Base-by-base conservation (phyloP, 2,888 invertebrate species). In the Busseola fusca region DNA sequence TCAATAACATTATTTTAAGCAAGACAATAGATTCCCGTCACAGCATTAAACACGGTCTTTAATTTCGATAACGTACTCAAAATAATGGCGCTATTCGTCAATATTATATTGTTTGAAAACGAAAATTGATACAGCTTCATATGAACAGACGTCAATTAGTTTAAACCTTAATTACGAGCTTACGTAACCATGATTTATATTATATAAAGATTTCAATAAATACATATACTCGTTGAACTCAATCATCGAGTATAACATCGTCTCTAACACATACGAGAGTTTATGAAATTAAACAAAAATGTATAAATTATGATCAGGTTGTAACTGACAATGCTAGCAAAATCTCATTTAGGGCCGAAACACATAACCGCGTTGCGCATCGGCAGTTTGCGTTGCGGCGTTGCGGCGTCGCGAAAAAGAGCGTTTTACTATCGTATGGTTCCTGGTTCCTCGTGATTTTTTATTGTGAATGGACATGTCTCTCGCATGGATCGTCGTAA, bases 11-110 rank as follows among this genome's bases (percentile, higher is more conserved):
- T 50, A 21, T 59, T 30, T 7, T 21, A 30, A 12, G 16, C n/a
- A 40, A 42, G 18, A 75, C 50, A 75, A 67, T 52, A 59, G 30
- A 45, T 48, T 37, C n/a, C 68, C 21, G 30, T 30, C 59, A 52
- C 30, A 1, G 2, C 30, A 76, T 68, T 59, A 59, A 68, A 45
- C 30, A 60, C 54, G 27, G 21, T 56, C 6, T 48, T 56, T 30
- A 21, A 37, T 18, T 52, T 45, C 3, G 14, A 18, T 14, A 16
- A 58, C 48, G n/a, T 57, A 45, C n/a, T 75, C 34, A n/a, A 57
- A 48, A 34, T 72, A 60, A 67, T 42, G 18, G n/a, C 18, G 42
- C 6, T 7, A 59, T 30, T 30, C 27, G 7, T 37, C 12, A 59
- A 50, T n/a, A 18, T 16, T 25, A 16, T 25, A 25, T 14, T 42